Percentiles rank a stretch among this genome's conserved stretches.
Evolutionary conservation across 2,113 vertebrate genomes (phyloP).

Genomic region (Arenaria interpres): DNA sequence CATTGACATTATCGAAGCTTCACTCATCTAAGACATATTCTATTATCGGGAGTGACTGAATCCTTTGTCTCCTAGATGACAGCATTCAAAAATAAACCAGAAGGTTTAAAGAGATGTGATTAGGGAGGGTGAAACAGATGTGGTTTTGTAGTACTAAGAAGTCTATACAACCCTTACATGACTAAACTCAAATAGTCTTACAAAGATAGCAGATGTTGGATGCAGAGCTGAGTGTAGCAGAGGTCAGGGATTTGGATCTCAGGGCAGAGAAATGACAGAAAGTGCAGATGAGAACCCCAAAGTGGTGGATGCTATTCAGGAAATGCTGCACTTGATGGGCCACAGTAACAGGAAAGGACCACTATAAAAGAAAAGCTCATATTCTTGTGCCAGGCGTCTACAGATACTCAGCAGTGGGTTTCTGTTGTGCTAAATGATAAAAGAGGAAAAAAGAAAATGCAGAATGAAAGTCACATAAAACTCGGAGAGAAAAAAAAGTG

Average conservation of each 20-base stretch:
- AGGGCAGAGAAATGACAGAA: background rate
- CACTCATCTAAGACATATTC: background rate
- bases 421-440: background rate
- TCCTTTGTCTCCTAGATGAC: background rate
- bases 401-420: background rate
- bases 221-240: background rate
- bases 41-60: background rate
- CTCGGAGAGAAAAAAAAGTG: background rate
- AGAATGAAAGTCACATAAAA: background rate
- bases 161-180: background rate
- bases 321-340: background rate
- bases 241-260: background rate
- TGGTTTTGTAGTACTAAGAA: background rate
- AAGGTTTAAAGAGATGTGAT: background rate
- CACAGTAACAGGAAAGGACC: background rate
- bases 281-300: background rate
- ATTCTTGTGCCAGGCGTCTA: background rate
- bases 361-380: background rate
- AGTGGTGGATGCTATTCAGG: background rate
- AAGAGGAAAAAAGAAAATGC: background rate
- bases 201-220: background rate
- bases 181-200: fast-evolving
- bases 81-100: background rate
- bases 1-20: background rate
- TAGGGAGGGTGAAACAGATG: background rate